These are phyloP conservation scores for Embidobia sp. DNA, from an alignment of 2,888 invertebrate species.

Conservation along the genomic window DNA sequence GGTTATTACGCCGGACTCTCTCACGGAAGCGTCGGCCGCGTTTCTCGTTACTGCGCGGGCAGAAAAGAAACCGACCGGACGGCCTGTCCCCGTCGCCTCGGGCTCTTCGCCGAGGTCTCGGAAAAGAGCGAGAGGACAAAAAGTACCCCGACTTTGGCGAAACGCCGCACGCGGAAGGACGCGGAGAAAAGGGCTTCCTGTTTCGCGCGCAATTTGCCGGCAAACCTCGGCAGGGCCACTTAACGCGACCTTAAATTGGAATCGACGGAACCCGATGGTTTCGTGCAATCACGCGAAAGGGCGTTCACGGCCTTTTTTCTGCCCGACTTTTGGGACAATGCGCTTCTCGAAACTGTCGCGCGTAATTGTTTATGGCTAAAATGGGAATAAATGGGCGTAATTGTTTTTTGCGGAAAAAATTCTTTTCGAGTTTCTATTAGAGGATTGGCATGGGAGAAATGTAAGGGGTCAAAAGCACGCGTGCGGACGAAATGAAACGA, in stretches of 20 bases:
- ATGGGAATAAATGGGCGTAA: background rate
- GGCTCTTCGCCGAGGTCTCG: slow-evolving; percentile 40
- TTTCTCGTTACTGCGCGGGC: slow-evolving; percentile 47
- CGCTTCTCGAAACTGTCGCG: slow-evolving; percentile 4
- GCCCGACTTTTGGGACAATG: background rate
- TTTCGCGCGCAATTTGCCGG: slow-evolving; percentile 54
- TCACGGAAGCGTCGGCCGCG: slow-evolving; percentile 51
- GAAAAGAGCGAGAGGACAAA: slow-evolving; percentile 41
- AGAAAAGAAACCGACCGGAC: slow-evolving; percentile 61
- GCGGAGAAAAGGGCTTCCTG: slow-evolving; percentile 62
- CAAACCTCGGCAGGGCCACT: slow-evolving; percentile 44
- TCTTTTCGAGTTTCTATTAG: no score
- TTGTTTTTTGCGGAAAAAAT: no score
- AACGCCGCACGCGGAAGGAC: slow-evolving; percentile 55
- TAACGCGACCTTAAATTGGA: slow-evolving; percentile 43
- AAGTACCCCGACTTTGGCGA: slow-evolving; percentile 46
- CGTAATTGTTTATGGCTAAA: slow-evolving; percentile 11
- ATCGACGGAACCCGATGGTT: slow-evolving; percentile 54
- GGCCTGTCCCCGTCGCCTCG: slow-evolving; percentile 52
- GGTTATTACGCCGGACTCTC: slow-evolving; percentile 53
- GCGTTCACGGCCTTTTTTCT: slow-evolving; percentile 17
- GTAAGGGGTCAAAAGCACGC: no score
- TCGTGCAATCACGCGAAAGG: slow-evolving; percentile 45
- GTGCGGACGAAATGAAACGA: no score
- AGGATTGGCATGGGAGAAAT: no score